Base-by-base conservation (phyloP, 2,797 vertebrate species). In the Schizopygopsis malacanthus region DNA sequence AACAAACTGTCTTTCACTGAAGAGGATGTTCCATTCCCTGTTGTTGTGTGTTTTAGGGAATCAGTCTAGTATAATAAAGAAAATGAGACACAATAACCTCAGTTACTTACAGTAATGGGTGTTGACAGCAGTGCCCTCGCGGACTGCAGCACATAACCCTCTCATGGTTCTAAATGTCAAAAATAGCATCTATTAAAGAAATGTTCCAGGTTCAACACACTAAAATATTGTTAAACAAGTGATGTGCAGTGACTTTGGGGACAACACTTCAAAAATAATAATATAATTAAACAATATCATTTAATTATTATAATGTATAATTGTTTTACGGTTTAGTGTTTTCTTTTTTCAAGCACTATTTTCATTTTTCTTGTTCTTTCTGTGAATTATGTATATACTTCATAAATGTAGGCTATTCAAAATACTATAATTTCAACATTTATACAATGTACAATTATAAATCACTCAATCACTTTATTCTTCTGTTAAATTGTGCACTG, bases 121-220 rank as follows among this genome's bases (percentile, higher is more conserved):
- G 69, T 18, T 59, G 81, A 82, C 81, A 82, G 81, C 81, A 82
- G 67, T 3, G 37, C 81, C 15, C 50, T 82, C 81, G 72, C 37
- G 52, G 22, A 71, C 50, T 28, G 10, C 13, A 59, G 69, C 81
- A 59, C 67, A 56, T 4, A 82, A 56, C 18, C 3, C 12, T 59
- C 69, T 10, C 52, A 28, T 59, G 69, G 50, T 71, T 82, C 41
- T 33, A 82, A 70, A 82, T 71, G 63, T 81, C 20, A 82, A 82
- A 25, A 67, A 71, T 54, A 67, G 59, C 61, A 11, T 50, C n/a
- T 63, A 43, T 79, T 22, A 67, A 50, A 80, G 61, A 16, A 47
- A 45, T 43, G 11, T n/a, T 63, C 8, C n/a, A n/a, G 54, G 56
- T 41, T 78, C 22, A 59, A 59, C 52, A 59, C 52, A 59, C 37